phyloP scores from a whole-genome alignment of 1,140 invertebrate species.

The Heterodera schachtii region DNA sequence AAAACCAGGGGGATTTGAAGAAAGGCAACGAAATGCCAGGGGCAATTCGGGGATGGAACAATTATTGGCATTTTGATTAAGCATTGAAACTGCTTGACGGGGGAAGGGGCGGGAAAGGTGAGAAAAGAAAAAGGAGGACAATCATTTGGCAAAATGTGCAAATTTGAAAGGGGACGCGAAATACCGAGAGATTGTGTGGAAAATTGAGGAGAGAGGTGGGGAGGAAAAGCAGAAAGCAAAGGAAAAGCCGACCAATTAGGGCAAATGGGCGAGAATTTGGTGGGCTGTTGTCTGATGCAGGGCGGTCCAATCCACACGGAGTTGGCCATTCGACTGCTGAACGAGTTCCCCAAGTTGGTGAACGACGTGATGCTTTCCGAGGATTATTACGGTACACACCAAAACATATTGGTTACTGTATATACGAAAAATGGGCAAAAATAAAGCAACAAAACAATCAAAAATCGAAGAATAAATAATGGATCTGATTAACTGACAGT shows the following conservation, averaged over 20 bases:
- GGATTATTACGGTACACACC: slow-evolving; percentile 84
- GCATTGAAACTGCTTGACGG: slow-evolving; percentile 61
- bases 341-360: slow-evolving; percentile 88
- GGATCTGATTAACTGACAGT: no score
- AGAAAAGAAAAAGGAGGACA: neutral
- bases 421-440: no score
- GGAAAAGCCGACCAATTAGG: slow-evolving; percentile 36
- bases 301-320: slow-evolving; percentile 87
- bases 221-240: neutral
- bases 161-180: slow-evolving; percentile 66
- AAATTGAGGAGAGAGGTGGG: slow-evolving; percentile 77
- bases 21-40: slow-evolving; percentile 47
- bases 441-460: no score
- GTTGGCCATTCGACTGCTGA: slow-evolving; percentile 77
- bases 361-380: slow-evolving; percentile 93
- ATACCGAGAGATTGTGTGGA: slow-evolving; percentile 88
- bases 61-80: slow-evolving; percentile 5
- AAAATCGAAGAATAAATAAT: no score
- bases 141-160: neutral
- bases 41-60: no score
- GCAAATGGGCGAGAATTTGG: slow-evolving; percentile 90
- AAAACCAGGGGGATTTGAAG: slow-evolving; percentile 64
- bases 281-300: slow-evolving; percentile 89
- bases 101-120: slow-evolving; percentile 68
- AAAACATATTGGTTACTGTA: neutral